A percentile compares a stretch with the other conserved stretches of the same genome.
phyloP scores from a whole-genome alignment of 2,113 vertebrate species.

The zebrafish (Danio rerio) region DNA sequence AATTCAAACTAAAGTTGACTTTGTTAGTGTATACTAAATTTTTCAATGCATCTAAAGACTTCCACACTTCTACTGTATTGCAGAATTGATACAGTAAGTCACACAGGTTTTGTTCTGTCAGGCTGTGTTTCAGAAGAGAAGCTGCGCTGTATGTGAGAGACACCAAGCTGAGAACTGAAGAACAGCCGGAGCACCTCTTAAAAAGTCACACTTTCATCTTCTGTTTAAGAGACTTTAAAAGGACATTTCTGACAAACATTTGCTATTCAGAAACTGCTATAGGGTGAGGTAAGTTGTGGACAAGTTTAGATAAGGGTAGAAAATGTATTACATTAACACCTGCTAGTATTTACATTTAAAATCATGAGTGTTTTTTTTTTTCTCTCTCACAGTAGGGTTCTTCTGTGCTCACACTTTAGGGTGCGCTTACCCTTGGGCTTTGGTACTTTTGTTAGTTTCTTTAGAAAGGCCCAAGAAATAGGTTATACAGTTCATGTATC shows the following conservation, averaged over 20 bases:
- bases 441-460: too few relatives aligned
- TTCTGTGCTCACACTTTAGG: not conserved
- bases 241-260: slow-evolving; percentile 24
- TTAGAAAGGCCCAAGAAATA: too few relatives aligned
- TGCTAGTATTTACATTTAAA: not conserved
- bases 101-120: not conserved
- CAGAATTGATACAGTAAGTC: not conserved
- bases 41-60: not conserved
- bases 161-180: slow-evolving; percentile 8
- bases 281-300: slow-evolving; percentile 3
- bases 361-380: not conserved
- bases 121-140: slow-evolving; percentile 7
- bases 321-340: not conserved
- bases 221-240: slow-evolving; percentile 13
- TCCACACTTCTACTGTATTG: not conserved
- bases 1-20: not conserved
- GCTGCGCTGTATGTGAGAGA: slow-evolving; percentile 8
- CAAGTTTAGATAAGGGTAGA: not conserved
- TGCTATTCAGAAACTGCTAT: not conserved
- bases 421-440: too few relatives aligned
- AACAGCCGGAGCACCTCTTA: slow-evolving; percentile 21
- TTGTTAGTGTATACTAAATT: not conserved
- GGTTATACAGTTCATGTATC: too few relatives aligned
- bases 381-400: not conserved
- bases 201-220: slow-evolving; percentile 14